phyloP scores from a whole-genome alignment of 2,888 invertebrate species.

The Aelia acuminata region DNA sequence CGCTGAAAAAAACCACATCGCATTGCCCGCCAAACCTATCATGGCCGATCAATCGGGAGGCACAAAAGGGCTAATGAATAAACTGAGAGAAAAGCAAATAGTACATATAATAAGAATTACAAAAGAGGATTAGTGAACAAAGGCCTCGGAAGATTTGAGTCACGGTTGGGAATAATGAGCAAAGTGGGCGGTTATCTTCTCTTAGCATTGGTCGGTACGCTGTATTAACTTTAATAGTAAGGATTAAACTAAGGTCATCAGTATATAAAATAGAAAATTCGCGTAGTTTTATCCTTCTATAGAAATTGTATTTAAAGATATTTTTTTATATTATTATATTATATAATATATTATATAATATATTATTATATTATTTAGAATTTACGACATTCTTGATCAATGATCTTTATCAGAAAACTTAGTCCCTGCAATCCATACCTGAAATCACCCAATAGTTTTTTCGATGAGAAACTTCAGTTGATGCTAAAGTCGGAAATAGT shows the following conservation, averaged over 20 bases:
- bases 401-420: neutral
- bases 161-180: conserved; percentile 53
- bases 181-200: conserved; percentile 29
- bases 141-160: conserved; percentile 42
- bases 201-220: neutral
- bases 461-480: too few relatives aligned
- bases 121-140: conserved; percentile 54
- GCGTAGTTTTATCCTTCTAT: too few relatives aligned
- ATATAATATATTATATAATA: too few relatives aligned
- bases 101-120: conserved; percentile 25
- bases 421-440: neutral
- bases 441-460: neutral
- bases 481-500: conserved; percentile 16
- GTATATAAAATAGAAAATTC: too few relatives aligned
- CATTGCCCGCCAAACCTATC: neutral
- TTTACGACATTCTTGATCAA: neutral
- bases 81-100: neutral
- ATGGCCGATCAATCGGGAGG: neutral
- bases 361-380: neutral
- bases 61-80: conserved; percentile 7
- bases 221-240: neutral
- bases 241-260: neutral
- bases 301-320: too few relatives aligned
- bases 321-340: too few relatives aligned
- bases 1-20: conserved; percentile 20